A percentile compares a stretch with the other conserved stretches of the same genome.
Conservation (phyloP, 2,113 vertebrate species). For the Lamprologus ornatipinnis region DNA sequence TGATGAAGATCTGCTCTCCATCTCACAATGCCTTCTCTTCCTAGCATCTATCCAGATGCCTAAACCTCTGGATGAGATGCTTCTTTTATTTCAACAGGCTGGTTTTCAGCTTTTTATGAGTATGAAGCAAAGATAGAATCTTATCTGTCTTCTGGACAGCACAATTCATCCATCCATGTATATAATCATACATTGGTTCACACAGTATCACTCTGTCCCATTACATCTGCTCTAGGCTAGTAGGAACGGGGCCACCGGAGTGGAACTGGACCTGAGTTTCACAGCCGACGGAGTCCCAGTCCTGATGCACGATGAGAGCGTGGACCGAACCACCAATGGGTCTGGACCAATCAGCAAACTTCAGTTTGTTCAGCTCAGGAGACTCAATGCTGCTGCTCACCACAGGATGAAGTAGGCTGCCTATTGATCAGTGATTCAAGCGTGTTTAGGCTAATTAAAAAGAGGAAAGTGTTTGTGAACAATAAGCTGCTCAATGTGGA, state of each 20-base stretch:
- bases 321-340: slow-evolving; percentile 91
- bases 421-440: background rate
- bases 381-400: slow-evolving; percentile 81
- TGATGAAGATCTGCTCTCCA: background rate
- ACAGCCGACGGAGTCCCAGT: slow-evolving; percentile 84
- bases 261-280: slow-evolving; percentile 90
- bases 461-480: background rate
- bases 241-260: slow-evolving; percentile 82
- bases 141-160: background rate
- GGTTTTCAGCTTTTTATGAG: background rate
- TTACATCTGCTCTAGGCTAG: slow-evolving; percentile 74
- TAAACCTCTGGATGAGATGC: background rate
- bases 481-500: background rate
- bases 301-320: slow-evolving; percentile 89
- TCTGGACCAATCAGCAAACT: slow-evolving; percentile 77
- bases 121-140: background rate
- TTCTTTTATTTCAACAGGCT: background rate
- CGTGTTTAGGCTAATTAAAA: background rate
- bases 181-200: background rate
- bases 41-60: background rate
- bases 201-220: background rate
- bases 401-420: slow-evolving; percentile 78
- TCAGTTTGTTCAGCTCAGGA: slow-evolving; percentile 78
- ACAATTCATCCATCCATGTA: background rate
- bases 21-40: background rate